phyloP scores from a whole-genome alignment of 2,888 invertebrate species.

The Gari tellinella region DNA sequence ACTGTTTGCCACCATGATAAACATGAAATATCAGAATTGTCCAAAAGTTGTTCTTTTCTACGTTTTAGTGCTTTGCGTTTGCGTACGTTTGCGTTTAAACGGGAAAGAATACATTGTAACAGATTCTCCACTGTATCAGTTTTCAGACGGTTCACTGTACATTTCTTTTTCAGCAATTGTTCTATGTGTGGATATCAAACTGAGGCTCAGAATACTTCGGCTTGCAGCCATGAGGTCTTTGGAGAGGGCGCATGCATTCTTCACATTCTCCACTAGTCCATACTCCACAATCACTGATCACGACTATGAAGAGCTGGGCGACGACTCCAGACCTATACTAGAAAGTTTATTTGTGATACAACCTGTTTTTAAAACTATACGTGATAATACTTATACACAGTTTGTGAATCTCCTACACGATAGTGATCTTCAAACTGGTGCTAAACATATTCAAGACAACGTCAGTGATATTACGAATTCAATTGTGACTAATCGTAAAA shows the following conservation, averaged over 20 bases:
- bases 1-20: too few relatives aligned
- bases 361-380: conserved; percentile 20
- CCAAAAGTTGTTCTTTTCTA: too few relatives aligned
- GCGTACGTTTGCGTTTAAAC: too few relatives aligned
- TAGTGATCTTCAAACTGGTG: neutral
- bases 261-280: conserved; percentile 37
- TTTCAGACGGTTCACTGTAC: too few relatives aligned
- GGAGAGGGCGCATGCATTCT: conserved; percentile 44
- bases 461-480: neutral
- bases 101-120: too few relatives aligned
- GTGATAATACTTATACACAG: neutral
- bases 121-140: too few relatives aligned
- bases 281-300: conserved; percentile 22
- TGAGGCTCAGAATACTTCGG: conserved; percentile 29
- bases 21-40: too few relatives aligned
- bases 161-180: conserved; percentile 49
- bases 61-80: too few relatives aligned
- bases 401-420: neutral
- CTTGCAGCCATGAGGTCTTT: conserved; percentile 28
- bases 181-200: conserved; percentile 15
- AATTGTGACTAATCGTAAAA: neutral
- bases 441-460: neutral
- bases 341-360: conserved; percentile 28
- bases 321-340: conserved; percentile 8
- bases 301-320: conserved; percentile 1